Base-by-base conservation (phyloP, 1,140 invertebrate species). In the Palaemon carinicauda region DNA sequence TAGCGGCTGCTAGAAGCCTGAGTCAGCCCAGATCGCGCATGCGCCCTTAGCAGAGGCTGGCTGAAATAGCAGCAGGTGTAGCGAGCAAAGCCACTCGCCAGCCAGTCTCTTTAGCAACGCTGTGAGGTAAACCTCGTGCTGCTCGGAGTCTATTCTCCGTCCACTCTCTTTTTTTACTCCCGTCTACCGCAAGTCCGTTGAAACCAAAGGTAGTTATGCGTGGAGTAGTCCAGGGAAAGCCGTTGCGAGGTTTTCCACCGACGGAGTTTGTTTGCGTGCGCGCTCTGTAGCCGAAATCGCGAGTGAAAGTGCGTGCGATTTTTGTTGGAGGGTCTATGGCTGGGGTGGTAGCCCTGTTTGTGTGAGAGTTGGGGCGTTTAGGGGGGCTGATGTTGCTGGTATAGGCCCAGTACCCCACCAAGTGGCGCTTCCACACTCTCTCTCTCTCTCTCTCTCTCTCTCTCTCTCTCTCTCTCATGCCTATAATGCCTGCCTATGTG, bases 1-100 rank as follows among this genome's bases (percentile, higher is more conserved):
- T n/a, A n/a, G 41, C 41, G 41, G 41, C 41, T 41, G 41, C 77
- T 80, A 54, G 77, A 54, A 80, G 54, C 31, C 52, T 56, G 77
- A 80, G 77, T 53, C 77, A 33, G 53, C 54, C 14, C 77, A 12
- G 53, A 17, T 52, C 60, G 77, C 77, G 77, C 77, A 80, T 80
- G 77, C 77, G 77, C 54, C 27, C 10, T 80, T 10, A n/a, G 53
- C 41, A 41, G 41, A 31, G 53, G 14, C 54, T 80, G 52, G 77
- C 77, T 80, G 77, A 80, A 80, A 80, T n/a, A n/a, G 60, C 60
- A 80, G 77, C 77, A 80, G 77, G 77, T 80, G 77, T 80, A 80
- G 77, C 53, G 54, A 80, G 77, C 77, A 80, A 41, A 41, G 41
- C 41, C 41, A 41, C 41, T 41, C 41, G 41, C 41, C 12, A 41